These are phyloP conservation scores for Linepithema humile DNA, from an alignment of 1,140 invertebrate genomes.

Conservation along the genomic window DNA sequence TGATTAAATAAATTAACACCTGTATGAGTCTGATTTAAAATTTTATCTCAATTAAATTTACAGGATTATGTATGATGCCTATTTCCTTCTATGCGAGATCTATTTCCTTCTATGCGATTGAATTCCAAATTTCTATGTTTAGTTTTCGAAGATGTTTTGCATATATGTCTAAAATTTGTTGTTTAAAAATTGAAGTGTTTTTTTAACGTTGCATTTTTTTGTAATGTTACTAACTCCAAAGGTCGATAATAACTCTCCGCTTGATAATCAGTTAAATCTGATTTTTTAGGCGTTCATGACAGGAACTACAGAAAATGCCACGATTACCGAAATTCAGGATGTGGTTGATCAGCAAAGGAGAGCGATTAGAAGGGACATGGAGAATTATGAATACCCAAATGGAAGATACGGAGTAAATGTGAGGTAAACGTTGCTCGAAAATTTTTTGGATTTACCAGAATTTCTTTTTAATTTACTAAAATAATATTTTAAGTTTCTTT, in stretches of 20 bases:
- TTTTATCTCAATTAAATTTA: background rate
- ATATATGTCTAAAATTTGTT: background rate
- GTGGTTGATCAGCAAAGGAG: constrained; percentile 85
- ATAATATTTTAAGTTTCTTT: background rate
- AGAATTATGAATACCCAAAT: constrained; percentile 86
- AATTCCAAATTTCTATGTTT: background rate
- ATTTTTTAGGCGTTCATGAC: constrained; percentile 65
- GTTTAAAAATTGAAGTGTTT: background rate
- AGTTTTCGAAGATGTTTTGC: background rate
- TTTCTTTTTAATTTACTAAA: background rate
- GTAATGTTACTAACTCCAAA: constrained; percentile 1
- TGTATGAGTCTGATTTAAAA: background rate
- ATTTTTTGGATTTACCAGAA: no score
- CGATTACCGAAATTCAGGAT: constrained; percentile 83
- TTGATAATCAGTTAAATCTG: background rate
- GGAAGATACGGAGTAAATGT: constrained; percentile 85
- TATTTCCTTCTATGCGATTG: background rate
- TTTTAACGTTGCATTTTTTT: background rate
- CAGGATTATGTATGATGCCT: background rate
- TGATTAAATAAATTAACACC: constrained; percentile 2
- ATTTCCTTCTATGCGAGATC: background rate
- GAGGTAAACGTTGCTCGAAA: no score
- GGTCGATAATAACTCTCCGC: background rate
- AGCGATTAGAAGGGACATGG: constrained; percentile 86
- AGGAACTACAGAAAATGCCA: constrained; percentile 70